phyloP scores from a whole-genome alignment of 2,888 invertebrate species.

The Amaurobius ferox region DNA sequence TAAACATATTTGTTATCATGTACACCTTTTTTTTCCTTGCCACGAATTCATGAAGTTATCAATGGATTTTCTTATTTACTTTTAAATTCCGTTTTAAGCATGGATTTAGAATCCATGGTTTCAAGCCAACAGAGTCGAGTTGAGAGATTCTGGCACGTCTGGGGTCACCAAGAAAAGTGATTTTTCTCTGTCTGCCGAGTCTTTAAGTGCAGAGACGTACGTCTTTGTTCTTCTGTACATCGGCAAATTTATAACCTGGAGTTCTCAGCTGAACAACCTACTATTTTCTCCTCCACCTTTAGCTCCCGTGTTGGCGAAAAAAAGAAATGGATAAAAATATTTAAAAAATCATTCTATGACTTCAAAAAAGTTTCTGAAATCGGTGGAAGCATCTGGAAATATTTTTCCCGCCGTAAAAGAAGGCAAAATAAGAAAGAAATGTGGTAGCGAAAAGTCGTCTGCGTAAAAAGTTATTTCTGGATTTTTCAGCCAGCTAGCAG shows the following conservation, averaged over 20 bases:
- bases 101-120: too few relatives aligned
- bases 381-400: slow-evolving; percentile 16
- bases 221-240: not conserved
- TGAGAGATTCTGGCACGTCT: not conserved
- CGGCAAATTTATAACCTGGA: not conserved
- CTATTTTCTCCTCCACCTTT: too few relatives aligned
- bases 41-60: too few relatives aligned
- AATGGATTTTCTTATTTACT: too few relatives aligned
- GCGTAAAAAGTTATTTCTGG: slow-evolving; percentile 24
- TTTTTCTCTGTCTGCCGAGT: not conserved
- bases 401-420: not conserved
- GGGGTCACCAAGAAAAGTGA: not conserved
- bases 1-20: too few relatives aligned
- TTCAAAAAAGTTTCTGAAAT: not conserved
- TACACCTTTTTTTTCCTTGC: too few relatives aligned
- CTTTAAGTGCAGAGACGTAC: too few relatives aligned
- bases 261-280: not conserved
- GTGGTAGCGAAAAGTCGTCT: not conserved
- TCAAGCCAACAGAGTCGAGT: not conserved
- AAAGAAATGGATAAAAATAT: not conserved
- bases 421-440: not conserved
- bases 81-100: too few relatives aligned
- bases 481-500: not conserved
- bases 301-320: too few relatives aligned
- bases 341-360: not conserved